Evolutionary conservation across 2,113 vertebrate genomes (phyloP).

Genomic region (Cinclus mexicanus): DNA sequence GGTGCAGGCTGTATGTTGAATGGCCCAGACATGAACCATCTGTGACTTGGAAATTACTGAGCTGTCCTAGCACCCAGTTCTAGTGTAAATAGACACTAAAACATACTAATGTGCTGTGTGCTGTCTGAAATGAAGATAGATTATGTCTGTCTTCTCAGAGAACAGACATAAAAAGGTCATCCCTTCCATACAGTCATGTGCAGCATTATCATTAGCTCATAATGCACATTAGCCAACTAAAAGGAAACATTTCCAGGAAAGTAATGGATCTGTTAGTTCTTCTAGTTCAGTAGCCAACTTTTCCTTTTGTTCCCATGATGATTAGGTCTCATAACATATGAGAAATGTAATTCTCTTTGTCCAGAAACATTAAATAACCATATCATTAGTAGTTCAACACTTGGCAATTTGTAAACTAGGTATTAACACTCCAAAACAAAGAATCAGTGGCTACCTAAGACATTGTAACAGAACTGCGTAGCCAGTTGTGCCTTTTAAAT

Average conservation of each 20-base stretch:
- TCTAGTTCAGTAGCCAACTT: conserved; percentile 51
- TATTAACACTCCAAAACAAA: background rate
- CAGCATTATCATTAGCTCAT: conserved; percentile 35
- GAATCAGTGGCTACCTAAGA: background rate
- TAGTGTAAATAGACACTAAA: conserved; percentile 41
- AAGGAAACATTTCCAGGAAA: conserved; percentile 57
- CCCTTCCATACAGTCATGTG: conserved; percentile 10
- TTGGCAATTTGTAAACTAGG: conserved; percentile 15
- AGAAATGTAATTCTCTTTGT: conserved; percentile 46
- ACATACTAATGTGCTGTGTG: background rate
- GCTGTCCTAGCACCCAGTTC: conserved; percentile 10
- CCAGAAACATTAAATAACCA: background rate
- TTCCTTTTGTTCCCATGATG: conserved; percentile 51
- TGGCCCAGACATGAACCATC: conserved; percentile 47
- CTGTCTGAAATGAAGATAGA: conserved; percentile 48
- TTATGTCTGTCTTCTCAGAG: conserved; percentile 43
- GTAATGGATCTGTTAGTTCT: conserved; percentile 50
- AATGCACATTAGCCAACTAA: conserved; percentile 41
- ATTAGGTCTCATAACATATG: conserved; percentile 40
- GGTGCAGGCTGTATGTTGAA: background rate
- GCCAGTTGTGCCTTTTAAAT: background rate
- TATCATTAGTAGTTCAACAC: background rate
- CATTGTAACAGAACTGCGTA: background rate
- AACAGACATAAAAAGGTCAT: conserved; percentile 46
- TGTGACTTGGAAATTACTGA: conserved; percentile 18